phyloP scores from a whole-genome alignment of 2,113 vertebrate genomes.

The Pelvicachromis taeniatus region DNA sequence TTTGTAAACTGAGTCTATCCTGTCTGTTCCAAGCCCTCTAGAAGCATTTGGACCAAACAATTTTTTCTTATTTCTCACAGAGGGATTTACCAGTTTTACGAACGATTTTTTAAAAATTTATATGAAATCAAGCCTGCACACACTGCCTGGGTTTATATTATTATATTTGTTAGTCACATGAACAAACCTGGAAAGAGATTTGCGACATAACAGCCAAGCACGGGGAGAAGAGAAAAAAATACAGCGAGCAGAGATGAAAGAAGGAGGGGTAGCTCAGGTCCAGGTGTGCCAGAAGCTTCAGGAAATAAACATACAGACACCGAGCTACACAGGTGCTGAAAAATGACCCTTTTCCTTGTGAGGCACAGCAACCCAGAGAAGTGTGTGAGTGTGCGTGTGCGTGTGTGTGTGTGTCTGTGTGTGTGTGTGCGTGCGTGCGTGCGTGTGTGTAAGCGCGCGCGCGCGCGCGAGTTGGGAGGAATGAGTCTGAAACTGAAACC shows the following conservation, averaged over 20 bases:
- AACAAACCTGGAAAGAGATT: conserved; percentile 18
- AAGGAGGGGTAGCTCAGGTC: conserved; percentile 42
- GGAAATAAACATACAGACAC: conserved; percentile 57
- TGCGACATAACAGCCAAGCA: conserved; percentile 36
- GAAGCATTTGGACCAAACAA: background rate
- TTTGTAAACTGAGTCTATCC: background rate
- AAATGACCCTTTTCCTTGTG: conserved; percentile 46
- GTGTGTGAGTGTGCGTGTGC: background rate
- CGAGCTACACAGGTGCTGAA: conserved; percentile 63
- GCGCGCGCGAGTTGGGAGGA: background rate
- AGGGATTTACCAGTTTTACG: background rate
- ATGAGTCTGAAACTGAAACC: conserved; percentile 2
- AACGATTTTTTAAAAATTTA: background rate
- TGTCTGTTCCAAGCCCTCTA: background rate
- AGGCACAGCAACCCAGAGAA: conserved; percentile 18
- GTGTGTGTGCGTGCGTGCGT: background rate
- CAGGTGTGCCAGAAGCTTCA: conserved; percentile 66
- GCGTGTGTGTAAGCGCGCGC: background rate
- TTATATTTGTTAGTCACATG: conserved; percentile 46
- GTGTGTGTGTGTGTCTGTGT: background rate
- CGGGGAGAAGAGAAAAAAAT: background rate
- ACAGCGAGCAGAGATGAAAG: conserved; percentile 28
- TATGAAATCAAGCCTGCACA: background rate
- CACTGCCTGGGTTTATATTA: conserved; percentile 6
- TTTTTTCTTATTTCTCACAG: background rate